Evolutionary conservation across 2,113 vertebrate genomes (phyloP), one percentile per base, ranked within the genome.

Genomic region (Albula goreensis): DNA sequence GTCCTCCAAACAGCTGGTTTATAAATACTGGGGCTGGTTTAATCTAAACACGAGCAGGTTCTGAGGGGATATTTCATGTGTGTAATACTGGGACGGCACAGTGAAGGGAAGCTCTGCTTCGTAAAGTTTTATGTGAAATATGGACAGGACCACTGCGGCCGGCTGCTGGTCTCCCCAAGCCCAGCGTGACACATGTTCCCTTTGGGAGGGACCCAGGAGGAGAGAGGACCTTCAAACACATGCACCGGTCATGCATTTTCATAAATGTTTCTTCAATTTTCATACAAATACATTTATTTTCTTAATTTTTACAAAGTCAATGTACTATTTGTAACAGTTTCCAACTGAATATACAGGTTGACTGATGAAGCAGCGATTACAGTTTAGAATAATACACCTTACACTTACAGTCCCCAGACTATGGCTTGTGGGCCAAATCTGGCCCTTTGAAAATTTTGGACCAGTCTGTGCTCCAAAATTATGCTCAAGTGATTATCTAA

Each of bases 101-200:
- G 50, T 48, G 25, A 77, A 63, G 83, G 83, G 83, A 82, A 82
- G 77, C 17, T 5, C 56, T 60, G 77, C 74, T 78, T 85, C 80
- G 50, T 85, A 86, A 89, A 89, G n/a, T 89, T 86, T 89, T 89
- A 87, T 82, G 80, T 51, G 19, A 51, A 60, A 83, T 85, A 86
- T 79, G 25, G 85, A 84, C 83, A 85, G 80, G 12, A n/a, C 19
- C 51, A 70, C 80, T 85, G 77, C 81, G 52, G 31, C 31, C 31
- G 31, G 51, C 66, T 56, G 51, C 53, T 52, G 5, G 52, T 60
- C 66, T 6, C 53, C 52, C 7, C 70, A 22, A 49, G 74, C 83
- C 66, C 77, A 84, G 66, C 66, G 15, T 78, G 80, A 63, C 70
- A 77, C 5, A 31, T 5, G 85, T 12, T 41, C 80, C 81, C 8